phyloP scores from a whole-genome alignment of 1,140 invertebrate species.

The Brachionus asplanchnoidis region DNA sequence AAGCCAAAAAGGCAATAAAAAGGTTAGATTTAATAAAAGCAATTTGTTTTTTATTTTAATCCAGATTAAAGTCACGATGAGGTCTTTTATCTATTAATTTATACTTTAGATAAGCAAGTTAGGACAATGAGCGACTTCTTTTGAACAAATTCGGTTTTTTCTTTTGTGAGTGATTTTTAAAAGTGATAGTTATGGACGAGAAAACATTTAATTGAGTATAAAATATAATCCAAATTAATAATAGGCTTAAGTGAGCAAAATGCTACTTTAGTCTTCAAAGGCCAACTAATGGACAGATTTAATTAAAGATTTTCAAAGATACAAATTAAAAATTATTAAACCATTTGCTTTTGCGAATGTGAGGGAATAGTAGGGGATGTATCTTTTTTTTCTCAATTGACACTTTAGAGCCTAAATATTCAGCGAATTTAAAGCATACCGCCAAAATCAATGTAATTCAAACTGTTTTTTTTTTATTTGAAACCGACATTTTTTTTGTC shows the following conservation, averaged over 20 bases:
- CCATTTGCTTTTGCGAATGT: too few species aligned
- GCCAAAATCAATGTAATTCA: background rate
- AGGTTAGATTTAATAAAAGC: background rate
- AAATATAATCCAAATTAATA: background rate
- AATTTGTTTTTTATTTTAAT: constrained; percentile 29
- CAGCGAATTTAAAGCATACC: background rate
- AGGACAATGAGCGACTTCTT: background rate
- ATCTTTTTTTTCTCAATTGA: too few species aligned
- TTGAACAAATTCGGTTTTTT: background rate
- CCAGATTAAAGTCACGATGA: constrained; percentile 16
- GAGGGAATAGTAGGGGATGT: too few species aligned
- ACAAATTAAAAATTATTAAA: background rate
- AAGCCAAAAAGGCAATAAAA: background rate
- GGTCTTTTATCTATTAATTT: background rate
- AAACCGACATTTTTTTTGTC: background rate
- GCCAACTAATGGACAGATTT: background rate
- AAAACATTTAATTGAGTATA: background rate
- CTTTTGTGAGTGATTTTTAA: background rate
- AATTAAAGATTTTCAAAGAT: background rate
- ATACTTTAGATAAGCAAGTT: background rate
- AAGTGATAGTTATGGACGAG: constrained; percentile 22
- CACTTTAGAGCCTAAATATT: too few species aligned
- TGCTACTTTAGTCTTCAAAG: background rate
- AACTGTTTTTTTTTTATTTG: background rate
- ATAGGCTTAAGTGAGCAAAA: background rate